Percentiles rank a stretch among this genome's conserved stretches.
These are phyloP conservation scores for Sebastes vulpes DNA, from an alignment of 2,797 vertebrate genomes.

Conservation along the genomic window DNA sequence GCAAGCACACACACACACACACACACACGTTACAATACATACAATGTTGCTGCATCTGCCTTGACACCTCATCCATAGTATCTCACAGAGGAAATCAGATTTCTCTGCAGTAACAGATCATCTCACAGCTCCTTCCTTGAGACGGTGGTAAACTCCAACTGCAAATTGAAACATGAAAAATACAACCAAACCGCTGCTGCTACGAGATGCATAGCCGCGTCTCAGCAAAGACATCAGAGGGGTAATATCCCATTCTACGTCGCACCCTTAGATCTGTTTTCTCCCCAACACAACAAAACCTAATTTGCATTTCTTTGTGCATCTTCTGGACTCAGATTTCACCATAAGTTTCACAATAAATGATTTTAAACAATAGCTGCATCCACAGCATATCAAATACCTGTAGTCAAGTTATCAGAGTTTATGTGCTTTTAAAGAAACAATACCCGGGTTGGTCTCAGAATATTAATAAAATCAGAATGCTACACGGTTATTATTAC, in stretches of 20 bases:
- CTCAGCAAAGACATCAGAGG: constrained; percentile 48
- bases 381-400: not conserved
- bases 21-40: not conserved
- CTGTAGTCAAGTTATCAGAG: not conserved
- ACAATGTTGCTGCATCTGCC: constrained; percentile 65
- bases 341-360: not conserved
- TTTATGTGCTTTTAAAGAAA: constrained; percentile 12
- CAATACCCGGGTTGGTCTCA: constrained; percentile 1
- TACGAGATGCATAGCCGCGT: constrained; percentile 39
- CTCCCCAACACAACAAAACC: constrained; percentile 12
- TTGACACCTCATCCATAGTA: constrained; percentile 70
- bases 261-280: constrained; percentile 19
- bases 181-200: constrained; percentile 55
- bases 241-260: constrained; percentile 11
- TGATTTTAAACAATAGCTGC: not conserved
- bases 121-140: constrained; percentile 69
- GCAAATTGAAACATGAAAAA: constrained; percentile 85
- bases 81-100: constrained; percentile 72
- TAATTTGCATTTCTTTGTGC: not conserved
- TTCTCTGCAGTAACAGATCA: constrained; percentile 78
- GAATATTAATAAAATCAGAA: constrained; percentile 62
- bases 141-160: constrained; percentile 68
- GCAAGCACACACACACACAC: not conserved
- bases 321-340: constrained; percentile 10
- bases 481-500: constrained; percentile 45